Base-by-base conservation (phyloP, 2,113 vertebrate species). In the Phrynocephalus versicolor region DNA sequence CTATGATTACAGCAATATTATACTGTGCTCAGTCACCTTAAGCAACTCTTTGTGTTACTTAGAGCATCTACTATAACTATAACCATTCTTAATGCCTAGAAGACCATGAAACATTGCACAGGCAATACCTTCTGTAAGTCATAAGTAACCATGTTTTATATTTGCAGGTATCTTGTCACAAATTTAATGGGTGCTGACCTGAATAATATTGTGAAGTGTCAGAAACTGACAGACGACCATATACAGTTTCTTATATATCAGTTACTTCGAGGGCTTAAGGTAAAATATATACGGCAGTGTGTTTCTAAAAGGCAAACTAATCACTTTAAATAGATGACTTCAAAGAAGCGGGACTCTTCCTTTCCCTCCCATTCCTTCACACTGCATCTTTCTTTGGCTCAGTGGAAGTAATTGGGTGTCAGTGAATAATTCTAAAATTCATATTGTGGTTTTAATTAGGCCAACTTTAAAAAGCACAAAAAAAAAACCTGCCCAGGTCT, bases 161-260 rank as follows among this genome's bases (percentile, higher is more conserved):
- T 91, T 90, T 83, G 73, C 95, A 99, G 99, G 79, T 99, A 99
- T 91, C 96, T 99, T 86, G 99, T 99, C 93, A 99, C 98, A 55
- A 98, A 99, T 92, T 96, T 99, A 93, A 99, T 99, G 98, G 99
- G 98, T 6, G 98, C 99, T 23, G 98, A 99, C 94, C 97, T 99
- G 87, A 99, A 98, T 93, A 99, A 99, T 93, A 99, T 99, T 7
- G 98, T 99, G 45, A 99, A 99, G 92, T 99, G 98, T 94, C 99
- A 99, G 95, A 96, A 97, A 87, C 93, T 99, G 93, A 99, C 98
- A 0, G 99, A 99, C 80, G 98, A 99, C 85, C 99, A 99, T 2
- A 97, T 99, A 89, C 98, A 99, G 92, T 99, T 99, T 94, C 97
- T 99, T n/a, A 97, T 98, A 88, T 99, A 99, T 92, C 99, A 99